Evolutionary conservation across 2,888 invertebrate genomes (phyloP).

Genomic region (Stenolophus ochropezus): DNA sequence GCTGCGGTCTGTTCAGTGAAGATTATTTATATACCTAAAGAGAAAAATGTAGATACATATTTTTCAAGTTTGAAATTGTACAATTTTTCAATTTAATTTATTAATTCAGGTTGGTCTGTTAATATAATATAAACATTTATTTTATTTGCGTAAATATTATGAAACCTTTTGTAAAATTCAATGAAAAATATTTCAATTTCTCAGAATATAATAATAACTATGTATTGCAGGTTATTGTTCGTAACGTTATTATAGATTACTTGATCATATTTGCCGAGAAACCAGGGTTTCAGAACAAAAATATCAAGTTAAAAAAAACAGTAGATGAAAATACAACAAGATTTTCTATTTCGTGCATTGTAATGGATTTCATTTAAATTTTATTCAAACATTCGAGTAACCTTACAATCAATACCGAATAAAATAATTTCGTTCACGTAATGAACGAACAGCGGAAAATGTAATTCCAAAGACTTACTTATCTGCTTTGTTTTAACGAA

Average conservation of each 20-base stretch:
- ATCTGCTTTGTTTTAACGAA: slow-evolving; percentile 16
- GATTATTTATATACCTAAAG: too few relatives aligned
- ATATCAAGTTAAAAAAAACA: background rate
- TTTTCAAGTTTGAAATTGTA: too few relatives aligned
- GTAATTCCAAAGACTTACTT: slow-evolving; percentile 2
- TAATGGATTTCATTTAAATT: slow-evolving; percentile 14
- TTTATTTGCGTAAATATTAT: too few relatives aligned
- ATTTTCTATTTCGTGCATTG: background rate
- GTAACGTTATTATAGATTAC: background rate
- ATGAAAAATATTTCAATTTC: too few relatives aligned
- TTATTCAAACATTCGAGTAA: slow-evolving; percentile 7
- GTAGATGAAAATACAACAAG: background rate
- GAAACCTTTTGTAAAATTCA: too few relatives aligned
- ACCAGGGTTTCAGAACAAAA: background rate
- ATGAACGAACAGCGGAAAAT: slow-evolving; percentile 10
- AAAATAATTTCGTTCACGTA: slow-evolving; percentile 15
- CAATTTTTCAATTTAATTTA: too few relatives aligned
- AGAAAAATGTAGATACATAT: too few relatives aligned
- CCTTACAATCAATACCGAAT: background rate
- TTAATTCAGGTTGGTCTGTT: too few relatives aligned
- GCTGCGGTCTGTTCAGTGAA: too few relatives aligned
- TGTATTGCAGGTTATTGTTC: too few relatives aligned
- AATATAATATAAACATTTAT: too few relatives aligned
- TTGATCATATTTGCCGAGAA: background rate
- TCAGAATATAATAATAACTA: too few relatives aligned